Conservation (phyloP, 2,888 invertebrate species). For the Anticlea derivata region DNA sequence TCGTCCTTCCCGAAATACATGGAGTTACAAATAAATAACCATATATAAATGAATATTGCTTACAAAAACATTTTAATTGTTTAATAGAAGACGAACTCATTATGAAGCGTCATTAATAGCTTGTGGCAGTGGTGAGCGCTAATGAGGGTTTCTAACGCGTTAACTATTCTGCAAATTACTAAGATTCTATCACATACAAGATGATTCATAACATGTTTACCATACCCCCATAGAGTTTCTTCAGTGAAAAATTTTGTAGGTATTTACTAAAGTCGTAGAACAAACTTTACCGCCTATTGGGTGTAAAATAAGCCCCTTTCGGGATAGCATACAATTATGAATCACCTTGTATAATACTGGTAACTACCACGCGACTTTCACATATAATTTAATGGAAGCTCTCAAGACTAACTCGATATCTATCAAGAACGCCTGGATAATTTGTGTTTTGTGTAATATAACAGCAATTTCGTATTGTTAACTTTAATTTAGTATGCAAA, state of each 20-base stretch:
- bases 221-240: too few species aligned
- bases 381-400: too few species aligned
- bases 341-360: too few species aligned
- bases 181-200: background rate
- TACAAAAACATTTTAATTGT: background rate
- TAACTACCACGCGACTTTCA: too few species aligned
- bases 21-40: too few species aligned
- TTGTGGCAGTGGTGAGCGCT: constrained; percentile 5
- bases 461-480: constrained; percentile 14
- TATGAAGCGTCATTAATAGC: background rate
- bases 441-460: constrained; percentile 16
- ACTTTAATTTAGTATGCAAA: constrained; percentile 20
- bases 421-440: constrained; percentile 6
- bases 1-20: too few species aligned
- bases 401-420: background rate
- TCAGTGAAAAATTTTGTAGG: too few species aligned
- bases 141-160: constrained; percentile 11
- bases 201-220: too few species aligned
- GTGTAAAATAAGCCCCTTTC: too few species aligned
- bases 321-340: too few species aligned
- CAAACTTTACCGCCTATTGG: too few species aligned
- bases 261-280: background rate
- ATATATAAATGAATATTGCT: background rate
- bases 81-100: constrained; percentile 6
- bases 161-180: constrained; percentile 11